Evolutionary conservation across 2,113 vertebrate species (phyloP).

Genomic region (Electrona antarctica): DNA sequence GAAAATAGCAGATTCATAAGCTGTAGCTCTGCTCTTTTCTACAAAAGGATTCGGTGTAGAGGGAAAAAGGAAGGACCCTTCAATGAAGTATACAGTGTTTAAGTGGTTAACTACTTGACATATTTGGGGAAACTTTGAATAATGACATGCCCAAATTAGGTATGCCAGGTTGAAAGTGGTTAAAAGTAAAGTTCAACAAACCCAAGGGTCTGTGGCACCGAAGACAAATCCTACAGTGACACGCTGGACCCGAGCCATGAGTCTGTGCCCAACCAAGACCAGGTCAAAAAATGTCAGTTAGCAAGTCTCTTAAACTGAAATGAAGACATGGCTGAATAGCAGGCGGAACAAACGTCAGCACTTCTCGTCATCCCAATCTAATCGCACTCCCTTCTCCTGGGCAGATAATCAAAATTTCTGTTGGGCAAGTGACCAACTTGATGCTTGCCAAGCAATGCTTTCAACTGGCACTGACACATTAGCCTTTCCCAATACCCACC

Average conservation of each 20-base stretch:
- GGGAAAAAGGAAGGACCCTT: too few relatives aligned
- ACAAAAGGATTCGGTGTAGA: too few relatives aligned
- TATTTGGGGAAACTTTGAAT: too few relatives aligned
- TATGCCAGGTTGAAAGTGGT: too few relatives aligned
- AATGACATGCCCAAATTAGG: too few relatives aligned
- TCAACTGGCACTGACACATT: constrained; percentile 35
- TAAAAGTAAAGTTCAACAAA: constrained; percentile 42
- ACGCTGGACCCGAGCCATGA: constrained; percentile 55
- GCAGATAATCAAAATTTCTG: constrained; percentile 46
- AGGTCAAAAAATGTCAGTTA: constrained; percentile 64
- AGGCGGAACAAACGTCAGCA: constrained; percentile 45
- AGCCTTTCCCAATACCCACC: constrained; percentile 15
- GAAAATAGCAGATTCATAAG: background rate
- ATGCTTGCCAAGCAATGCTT: constrained; percentile 29
- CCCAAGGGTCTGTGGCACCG: constrained; percentile 57
- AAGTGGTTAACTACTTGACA: too few relatives aligned
- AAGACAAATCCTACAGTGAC: constrained; percentile 60
- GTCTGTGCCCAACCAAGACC: constrained; percentile 58
- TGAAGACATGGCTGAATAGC: constrained; percentile 55
- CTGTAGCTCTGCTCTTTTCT: too few relatives aligned
- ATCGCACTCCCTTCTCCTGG: constrained; percentile 13
- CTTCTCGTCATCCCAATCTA: constrained; percentile 43
- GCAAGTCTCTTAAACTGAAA: constrained; percentile 52
- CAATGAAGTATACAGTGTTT: too few relatives aligned
- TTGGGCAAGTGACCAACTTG: constrained; percentile 22